A percentile compares a stretch with the other conserved stretches of the same genome.
Conservation (phyloP, 2,113 vertebrate genomes). For the Erythrocebus patas region DNA sequence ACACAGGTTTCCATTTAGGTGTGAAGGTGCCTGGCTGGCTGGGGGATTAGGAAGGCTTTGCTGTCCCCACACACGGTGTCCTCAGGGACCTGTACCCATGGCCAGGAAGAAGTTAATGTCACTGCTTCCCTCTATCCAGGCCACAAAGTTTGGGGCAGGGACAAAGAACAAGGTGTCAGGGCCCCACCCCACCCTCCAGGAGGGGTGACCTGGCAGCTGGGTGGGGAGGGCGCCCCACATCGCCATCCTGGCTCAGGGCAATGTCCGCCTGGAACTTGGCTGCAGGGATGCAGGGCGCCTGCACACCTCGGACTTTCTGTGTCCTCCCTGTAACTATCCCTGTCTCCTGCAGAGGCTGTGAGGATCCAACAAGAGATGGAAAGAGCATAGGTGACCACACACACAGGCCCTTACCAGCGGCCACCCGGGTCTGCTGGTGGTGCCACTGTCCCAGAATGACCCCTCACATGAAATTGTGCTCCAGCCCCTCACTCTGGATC, state of each 20-base stretch:
- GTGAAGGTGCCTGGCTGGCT: background rate
- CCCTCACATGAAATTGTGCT: background rate
- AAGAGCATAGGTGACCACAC: background rate
- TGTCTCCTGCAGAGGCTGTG: background rate
- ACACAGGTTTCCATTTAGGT: background rate
- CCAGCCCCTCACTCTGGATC: no score
- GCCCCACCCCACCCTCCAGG: background rate
- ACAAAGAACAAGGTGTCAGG: background rate
- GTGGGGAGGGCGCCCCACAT: no score
- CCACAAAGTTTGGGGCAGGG: background rate
- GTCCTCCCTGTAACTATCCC: background rate
- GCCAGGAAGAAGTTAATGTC: background rate
- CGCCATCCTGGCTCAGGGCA: background rate
- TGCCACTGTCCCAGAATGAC: background rate
- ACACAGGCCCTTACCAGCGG: background rate
- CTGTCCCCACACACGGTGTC: background rate
- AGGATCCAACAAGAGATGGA: background rate
- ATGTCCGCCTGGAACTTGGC: no score
- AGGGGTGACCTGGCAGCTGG: background rate
- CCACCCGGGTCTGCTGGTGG: background rate
- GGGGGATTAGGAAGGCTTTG: background rate
- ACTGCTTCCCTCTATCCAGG: background rate
- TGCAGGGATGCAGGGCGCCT: background rate
- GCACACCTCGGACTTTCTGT: rapidly evolving
- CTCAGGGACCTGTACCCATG: background rate